Evolutionary conservation across 2,888 invertebrate species (phyloP), one percentile per base, ranked within the genome.

Genomic region (Uloborus plumipes): DNA sequence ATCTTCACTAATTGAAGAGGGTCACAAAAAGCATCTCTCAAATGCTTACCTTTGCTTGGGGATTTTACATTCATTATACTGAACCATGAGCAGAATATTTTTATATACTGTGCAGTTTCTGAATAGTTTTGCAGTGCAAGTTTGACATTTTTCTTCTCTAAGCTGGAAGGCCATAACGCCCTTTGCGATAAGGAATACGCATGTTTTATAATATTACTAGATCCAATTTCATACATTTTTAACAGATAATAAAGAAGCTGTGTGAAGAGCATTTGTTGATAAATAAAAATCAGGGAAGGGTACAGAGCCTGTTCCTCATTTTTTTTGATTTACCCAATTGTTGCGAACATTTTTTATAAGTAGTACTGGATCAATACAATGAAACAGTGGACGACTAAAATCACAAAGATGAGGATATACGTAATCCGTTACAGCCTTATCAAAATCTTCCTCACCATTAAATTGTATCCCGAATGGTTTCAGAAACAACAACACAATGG

Each of bases 341-440:
- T 76, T 76, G 14, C 59, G 49, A 22, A 76, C 61, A 16, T 59
- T 67, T 66, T 76, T 76, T 9, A 76, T 1, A 16, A 61, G 18
- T 64, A 65, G 78, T 3, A 65, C 71, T 13, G 78, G 6, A 58
- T 78, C 72, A 20, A 73, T 61, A 50, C 39, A n/a, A 47, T 72
- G 50, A 14, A 72, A 65, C 16, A 71, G 22, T 22, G 55, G 55
- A 22, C 62, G 2, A 15, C 4, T 11, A 2, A 2, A 1, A 18
- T 72, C 58, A 53, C 13, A 18, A 16, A 64, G 65, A 58, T 71
- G 53, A 15, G 14, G n/a, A 59, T 55, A 55, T 11, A 66, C n/a
- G 18, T 16, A 15, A 58, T 47, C 59, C 7, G 53, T 4, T 50
- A 26, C 2, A 14, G 11, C 47, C 9, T 50, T 22, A 39, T 18